These are phyloP conservation scores for Sparidentex hasta DNA, from an alignment of 2,797 vertebrate species.

Conservation along the genomic window DNA sequence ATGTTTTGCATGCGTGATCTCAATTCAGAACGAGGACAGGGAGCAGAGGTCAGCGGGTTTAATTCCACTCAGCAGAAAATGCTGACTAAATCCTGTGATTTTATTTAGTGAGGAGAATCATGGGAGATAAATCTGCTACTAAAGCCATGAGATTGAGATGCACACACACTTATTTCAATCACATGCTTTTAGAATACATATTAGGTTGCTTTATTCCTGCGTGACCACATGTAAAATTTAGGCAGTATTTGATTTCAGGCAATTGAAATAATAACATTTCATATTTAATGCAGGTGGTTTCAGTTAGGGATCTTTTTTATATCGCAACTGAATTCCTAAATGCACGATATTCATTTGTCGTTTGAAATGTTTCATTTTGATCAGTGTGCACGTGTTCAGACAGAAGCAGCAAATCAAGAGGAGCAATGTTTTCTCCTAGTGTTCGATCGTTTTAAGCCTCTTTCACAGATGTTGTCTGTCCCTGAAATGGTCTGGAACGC, in stretches of 20 bases:
- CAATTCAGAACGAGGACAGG: conserved; percentile 19
- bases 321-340: not conserved
- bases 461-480: too few relatives aligned
- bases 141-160: conserved; percentile 36
- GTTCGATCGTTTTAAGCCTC: too few relatives aligned
- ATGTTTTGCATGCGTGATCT: conserved; percentile 17
- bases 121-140: conserved; percentile 47
- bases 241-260: not conserved
- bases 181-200: conserved; percentile 16
- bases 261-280: not conserved
- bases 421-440: too few relatives aligned
- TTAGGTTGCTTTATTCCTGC: conserved; percentile 9
- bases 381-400: too few relatives aligned
- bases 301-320: not conserved
- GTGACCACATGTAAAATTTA: not conserved
- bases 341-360: not conserved
- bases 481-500: too few relatives aligned
- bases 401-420: too few relatives aligned
- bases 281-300: not conserved
- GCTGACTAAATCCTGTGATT: conserved; percentile 61
- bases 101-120: conserved; percentile 47
- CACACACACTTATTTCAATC: conserved; percentile 2
- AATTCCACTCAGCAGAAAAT: conserved; percentile 52
- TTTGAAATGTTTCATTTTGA: too few relatives aligned
- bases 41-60: conserved; percentile 38